Percentiles rank a stretch among this genome's conserved stretches.
Evolutionary conservation across 2,113 vertebrate species (phyloP).

Genomic region (Falcunculus frontatus): DNA sequence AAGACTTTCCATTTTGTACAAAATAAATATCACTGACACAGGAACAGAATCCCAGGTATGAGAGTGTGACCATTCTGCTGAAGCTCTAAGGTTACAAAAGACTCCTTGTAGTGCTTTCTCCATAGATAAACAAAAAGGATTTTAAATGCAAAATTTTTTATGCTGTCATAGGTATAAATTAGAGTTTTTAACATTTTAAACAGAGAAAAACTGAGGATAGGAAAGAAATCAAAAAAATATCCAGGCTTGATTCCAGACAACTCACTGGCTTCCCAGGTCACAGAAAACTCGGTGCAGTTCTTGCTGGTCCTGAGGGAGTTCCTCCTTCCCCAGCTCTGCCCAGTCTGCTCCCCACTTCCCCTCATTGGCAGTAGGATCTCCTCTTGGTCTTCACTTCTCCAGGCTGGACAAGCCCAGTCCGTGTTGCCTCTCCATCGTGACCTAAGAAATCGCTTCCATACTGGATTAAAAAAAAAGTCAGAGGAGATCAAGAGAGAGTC

Average conservation of each 20-base stretch:
- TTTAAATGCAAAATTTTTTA: neutral
- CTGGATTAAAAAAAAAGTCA: neutral
- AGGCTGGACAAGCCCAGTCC: neutral
- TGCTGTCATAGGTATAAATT: neutral
- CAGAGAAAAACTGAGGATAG: neutral
- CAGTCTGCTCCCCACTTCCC: neutral
- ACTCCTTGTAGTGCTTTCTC: neutral
- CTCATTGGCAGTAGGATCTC: neutral
- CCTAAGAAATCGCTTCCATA: neutral
- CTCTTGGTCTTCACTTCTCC: neutral
- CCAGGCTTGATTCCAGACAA: neutral
- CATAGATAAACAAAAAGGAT: neutral
- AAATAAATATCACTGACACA: neutral
- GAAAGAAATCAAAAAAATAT: neutral
- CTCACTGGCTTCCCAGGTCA: neutral
- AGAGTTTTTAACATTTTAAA: neutral
- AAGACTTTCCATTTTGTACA: neutral
- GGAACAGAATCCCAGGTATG: neutral
- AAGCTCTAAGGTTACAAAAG: neutral
- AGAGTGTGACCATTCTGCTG: neutral
- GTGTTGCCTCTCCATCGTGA: fast-evolving
- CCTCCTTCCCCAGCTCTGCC: neutral
- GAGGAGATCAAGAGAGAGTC: neutral
- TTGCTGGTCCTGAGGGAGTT: neutral
- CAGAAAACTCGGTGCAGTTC: neutral